Conservation (phyloP, 2,888 invertebrate species). For the Mechanitis mazaeus region DNA sequence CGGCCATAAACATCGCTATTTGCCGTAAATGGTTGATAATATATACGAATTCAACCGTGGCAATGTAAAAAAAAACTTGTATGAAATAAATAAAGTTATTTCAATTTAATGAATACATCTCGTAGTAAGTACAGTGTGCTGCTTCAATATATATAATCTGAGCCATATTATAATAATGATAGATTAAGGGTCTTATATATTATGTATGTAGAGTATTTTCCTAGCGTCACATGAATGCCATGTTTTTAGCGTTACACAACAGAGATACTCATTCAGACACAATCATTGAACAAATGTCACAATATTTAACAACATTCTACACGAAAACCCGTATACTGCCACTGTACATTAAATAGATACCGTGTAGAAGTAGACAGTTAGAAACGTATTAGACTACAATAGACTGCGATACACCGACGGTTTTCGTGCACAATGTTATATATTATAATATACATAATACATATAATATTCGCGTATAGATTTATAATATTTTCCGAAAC, state of each 20-base stretch:
- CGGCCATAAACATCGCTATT: too few relatives aligned
- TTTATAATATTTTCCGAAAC: slow-evolving; percentile 70
- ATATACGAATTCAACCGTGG: not conserved
- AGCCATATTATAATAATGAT: slow-evolving; percentile 36
- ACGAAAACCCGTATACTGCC: slow-evolving; percentile 29
- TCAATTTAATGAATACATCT: not conserved
- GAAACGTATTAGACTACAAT: not conserved
- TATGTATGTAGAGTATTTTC: slow-evolving; percentile 38
- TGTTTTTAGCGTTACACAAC: slow-evolving; percentile 36
- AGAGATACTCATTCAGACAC: slow-evolving; percentile 64
- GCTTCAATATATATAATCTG: slow-evolving; percentile 29
- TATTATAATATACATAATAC: slow-evolving; percentile 24
- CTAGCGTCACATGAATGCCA: slow-evolving; percentile 34
- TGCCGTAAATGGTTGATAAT: not conserved
- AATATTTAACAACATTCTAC: slow-evolving; percentile 52
- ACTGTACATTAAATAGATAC: not conserved
- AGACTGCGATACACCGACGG: slow-evolving; percentile 9
- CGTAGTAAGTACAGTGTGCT: slow-evolving; percentile 6
- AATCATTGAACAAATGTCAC: slow-evolving; percentile 66
- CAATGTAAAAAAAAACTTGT: not conserved
- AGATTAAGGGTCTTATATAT: slow-evolving; percentile 35
- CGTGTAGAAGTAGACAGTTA: slow-evolving; percentile 5
- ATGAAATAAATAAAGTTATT: too few relatives aligned
- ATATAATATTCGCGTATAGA: slow-evolving; percentile 53
- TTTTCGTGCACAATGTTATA: slow-evolving; percentile 55